Evolutionary conservation across 2,888 invertebrate species (phyloP).

Genomic region (Drosophila austrosaltans): DNA sequence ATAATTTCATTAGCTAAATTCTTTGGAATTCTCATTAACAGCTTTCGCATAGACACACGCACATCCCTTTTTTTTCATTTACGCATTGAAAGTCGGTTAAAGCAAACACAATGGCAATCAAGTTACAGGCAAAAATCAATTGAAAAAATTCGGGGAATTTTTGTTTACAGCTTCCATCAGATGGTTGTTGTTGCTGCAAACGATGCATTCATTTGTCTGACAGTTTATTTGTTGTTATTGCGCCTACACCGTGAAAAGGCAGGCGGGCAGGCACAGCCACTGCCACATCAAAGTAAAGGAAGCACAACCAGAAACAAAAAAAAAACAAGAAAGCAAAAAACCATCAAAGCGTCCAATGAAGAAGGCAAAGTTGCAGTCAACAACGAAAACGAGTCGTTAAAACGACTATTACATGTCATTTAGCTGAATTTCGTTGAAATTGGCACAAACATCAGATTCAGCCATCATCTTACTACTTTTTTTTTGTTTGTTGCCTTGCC

Average conservation of each 20-base stretch:
- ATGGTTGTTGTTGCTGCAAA: constrained; percentile 19
- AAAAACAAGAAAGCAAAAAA: background rate
- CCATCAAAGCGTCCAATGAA: constrained; percentile 36
- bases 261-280: constrained; percentile 1
- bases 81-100: background rate
- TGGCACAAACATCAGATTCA: constrained; percentile 55
- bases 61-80: constrained; percentile 7
- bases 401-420: constrained; percentile 38
- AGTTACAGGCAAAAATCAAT: constrained; percentile 34
- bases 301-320: constrained; percentile 33
- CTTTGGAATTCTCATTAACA: constrained; percentile 4
- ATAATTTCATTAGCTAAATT: background rate
- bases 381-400: background rate
- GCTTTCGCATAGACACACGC: background rate
- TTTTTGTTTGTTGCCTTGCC: background rate
- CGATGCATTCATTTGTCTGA: constrained; percentile 21
- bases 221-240: constrained; percentile 16
- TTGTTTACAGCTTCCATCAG: constrained; percentile 12
- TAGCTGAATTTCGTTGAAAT: constrained; percentile 58
- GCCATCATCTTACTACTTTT: constrained; percentile 9
- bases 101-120: constrained; percentile 22
- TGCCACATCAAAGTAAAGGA: constrained; percentile 49
- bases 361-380: constrained; percentile 3
- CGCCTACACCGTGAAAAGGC: constrained; percentile 8
- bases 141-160: constrained; percentile 35